Evolutionary conservation across 2,113 vertebrate species (phyloP).

Genomic region (Bothrops jararaca): DNA sequence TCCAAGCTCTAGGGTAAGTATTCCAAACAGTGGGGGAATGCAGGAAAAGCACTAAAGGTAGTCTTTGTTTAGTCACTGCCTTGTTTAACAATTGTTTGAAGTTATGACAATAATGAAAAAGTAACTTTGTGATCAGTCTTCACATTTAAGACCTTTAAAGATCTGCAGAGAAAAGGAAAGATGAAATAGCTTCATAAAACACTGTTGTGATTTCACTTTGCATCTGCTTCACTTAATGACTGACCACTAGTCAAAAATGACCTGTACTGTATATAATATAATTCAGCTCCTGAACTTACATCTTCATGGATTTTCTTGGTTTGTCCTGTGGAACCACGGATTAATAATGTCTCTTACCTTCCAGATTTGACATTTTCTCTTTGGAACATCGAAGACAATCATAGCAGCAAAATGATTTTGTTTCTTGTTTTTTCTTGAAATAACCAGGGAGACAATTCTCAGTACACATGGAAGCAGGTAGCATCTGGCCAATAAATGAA

Average conservation of each 20-base stretch:
- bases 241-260: neutral
- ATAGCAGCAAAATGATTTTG: neutral
- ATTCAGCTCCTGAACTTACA: neutral
- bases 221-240: too few species aligned
- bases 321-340: neutral
- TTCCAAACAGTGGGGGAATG: too few species aligned
- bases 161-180: too few species aligned
- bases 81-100: too few species aligned
- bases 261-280: neutral
- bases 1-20: too few species aligned
- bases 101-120: too few species aligned
- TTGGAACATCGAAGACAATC: neutral
- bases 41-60: too few species aligned
- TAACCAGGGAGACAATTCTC: neutral
- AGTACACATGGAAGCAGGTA: neutral
- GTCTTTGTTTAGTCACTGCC: too few species aligned
- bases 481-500: neutral
- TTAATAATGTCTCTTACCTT: neutral
- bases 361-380: neutral
- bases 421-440: neutral
- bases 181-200: too few species aligned
- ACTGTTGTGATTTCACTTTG: too few species aligned
- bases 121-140: too few species aligned
- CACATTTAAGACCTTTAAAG: too few species aligned
- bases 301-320: neutral